Evolutionary conservation across 2,888 invertebrate genomes (phyloP), one percentile per base, ranked within the genome.

Genomic region (Caenorhabditis doughertyi): DNA sequence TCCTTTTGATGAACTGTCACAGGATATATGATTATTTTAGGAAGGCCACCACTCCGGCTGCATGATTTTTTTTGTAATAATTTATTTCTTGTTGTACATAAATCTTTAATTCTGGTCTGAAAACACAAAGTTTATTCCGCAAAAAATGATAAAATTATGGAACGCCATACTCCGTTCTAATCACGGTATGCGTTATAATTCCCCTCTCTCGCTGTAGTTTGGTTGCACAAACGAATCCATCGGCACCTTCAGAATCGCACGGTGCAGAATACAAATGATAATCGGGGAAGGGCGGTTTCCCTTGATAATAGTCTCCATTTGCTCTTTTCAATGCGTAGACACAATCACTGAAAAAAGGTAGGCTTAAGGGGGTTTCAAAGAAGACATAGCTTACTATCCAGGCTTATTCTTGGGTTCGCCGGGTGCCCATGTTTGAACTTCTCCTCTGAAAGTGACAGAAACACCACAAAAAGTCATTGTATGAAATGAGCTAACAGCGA

Each of bases 1-100:
- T 89, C 0, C 67, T 87, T 9, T 81, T 89, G n/a, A 65, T 84
- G 25, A 82, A 82, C 32, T 70, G 56, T 35, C 88, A 88, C 32
- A 58, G 70, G 55, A 18, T 81, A 16, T 73, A 49, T 32, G 60
- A 55, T 3, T 68, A 25, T n/a, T 74, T 84, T 42, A 83, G 44
- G 25, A 79, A 49, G 42, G 18, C 55, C 21, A 8, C 5, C 8
- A 44, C 44, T 7, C 5, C 44, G 35, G 9, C 35, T 5, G 9
- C 35, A 8, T 39, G 39, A 39, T 47, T 18, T 47, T 47, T n/a
- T n/a, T 18, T 3, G 44, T 13, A 18, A 18, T 47, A 47, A 18
- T 47, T 47, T 47, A 18, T 18, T 47, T 47, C 18, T 8, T 42
- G 13, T 13, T 18, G n/a, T 18, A n/a, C n/a, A 47, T 47, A 47